A percentile compares a stretch with the other conserved stretches of the same genome.
Evolutionary conservation across 2,113 vertebrate genomes (phyloP).

Genomic region (Hirundichthys speculiger): DNA sequence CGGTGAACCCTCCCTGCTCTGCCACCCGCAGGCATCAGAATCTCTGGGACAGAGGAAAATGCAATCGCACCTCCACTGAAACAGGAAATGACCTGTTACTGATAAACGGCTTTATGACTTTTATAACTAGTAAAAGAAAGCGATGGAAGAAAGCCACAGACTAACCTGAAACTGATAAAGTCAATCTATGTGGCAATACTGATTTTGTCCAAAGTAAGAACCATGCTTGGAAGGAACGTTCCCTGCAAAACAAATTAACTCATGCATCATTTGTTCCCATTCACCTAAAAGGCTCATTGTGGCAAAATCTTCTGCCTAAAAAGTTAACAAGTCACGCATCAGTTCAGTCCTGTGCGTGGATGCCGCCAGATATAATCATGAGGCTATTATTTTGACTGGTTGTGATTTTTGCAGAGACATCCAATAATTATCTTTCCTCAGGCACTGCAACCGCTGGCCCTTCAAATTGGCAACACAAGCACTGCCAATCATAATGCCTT

Average conservation of each 20-base stretch:
- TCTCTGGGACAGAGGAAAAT: constrained; percentile 43
- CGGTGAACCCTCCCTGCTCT: constrained; percentile 59
- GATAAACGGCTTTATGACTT: too few species aligned
- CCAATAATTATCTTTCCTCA: too few species aligned
- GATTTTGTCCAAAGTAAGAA: constrained; percentile 12
- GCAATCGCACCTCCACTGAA: constrained; percentile 60
- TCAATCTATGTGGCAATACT: neutral
- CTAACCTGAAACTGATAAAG: too few species aligned
- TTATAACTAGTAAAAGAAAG: too few species aligned
- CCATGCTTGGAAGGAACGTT: constrained; percentile 14
- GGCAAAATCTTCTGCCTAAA: neutral
- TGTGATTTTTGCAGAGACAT: neutral
- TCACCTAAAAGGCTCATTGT: constrained; percentile 60
- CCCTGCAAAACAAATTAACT: constrained; percentile 29
- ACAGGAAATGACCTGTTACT: constrained; percentile 41
- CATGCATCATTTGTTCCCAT: constrained; percentile 69
- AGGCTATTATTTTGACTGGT: neutral
- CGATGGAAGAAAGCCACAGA: too few species aligned
- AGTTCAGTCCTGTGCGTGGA: constrained; percentile 9
- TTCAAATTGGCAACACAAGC: too few species aligned
- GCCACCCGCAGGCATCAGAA: constrained; percentile 34
- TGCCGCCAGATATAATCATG: constrained; percentile 5
- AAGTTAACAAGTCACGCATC: constrained; percentile 14
- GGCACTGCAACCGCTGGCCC: too few species aligned
- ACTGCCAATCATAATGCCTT: too few species aligned